Percentiles rank a stretch among this genome's conserved stretches.
These are phyloP conservation scores for Lagocephalus sceleratus DNA, from an alignment of 2,797 vertebrate species.

Conservation along the genomic window DNA sequence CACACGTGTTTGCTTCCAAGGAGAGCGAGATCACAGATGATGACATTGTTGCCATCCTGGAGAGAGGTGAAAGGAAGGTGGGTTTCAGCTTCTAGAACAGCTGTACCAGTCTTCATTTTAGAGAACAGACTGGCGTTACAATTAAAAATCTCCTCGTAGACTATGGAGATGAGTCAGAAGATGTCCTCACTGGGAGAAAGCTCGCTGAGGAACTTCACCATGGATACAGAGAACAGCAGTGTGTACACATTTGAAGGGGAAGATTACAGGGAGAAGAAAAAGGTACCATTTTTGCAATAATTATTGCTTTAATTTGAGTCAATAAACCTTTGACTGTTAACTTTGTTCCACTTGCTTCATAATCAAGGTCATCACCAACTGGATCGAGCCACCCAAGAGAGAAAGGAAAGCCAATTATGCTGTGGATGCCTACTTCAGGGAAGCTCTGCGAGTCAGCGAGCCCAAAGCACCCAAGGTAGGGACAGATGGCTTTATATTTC, in stretches of 20 bases:
- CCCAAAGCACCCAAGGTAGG: slow-evolving; percentile 97
- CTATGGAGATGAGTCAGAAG: slow-evolving; percentile 95
- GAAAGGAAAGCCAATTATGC: slow-evolving; percentile 99
- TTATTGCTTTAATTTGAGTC: background rate
- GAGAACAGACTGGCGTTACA: background rate
- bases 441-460: slow-evolving; percentile 96
- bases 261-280: slow-evolving; percentile 99
- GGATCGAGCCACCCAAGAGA: slow-evolving; percentile 98
- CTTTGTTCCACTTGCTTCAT: slow-evolving; percentile 5
- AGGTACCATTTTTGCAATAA: slow-evolving; percentile 72
- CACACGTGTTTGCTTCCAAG: slow-evolving; percentile 97
- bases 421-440: slow-evolving; percentile 97
- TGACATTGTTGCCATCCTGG: slow-evolving; percentile 93
- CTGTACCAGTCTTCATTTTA: background rate
- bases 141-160: slow-evolving; percentile 67
- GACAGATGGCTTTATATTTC: background rate
- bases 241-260: slow-evolving; percentile 99
- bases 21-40: slow-evolving; percentile 99
- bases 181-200: slow-evolving; percentile 93
- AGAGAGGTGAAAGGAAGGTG: slow-evolving; percentile 96
- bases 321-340: slow-evolving; percentile 1
- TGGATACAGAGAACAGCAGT: slow-evolving; percentile 94
- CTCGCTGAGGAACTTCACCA: slow-evolving; percentile 94
- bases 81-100: background rate
- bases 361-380: slow-evolving; percentile 92